A percentile compares a stretch with the other conserved stretches of the same genome.
These are phyloP conservation scores for Micrastur ruficollis DNA, from an alignment of 2,797 vertebrate species.

Conservation along the genomic window DNA sequence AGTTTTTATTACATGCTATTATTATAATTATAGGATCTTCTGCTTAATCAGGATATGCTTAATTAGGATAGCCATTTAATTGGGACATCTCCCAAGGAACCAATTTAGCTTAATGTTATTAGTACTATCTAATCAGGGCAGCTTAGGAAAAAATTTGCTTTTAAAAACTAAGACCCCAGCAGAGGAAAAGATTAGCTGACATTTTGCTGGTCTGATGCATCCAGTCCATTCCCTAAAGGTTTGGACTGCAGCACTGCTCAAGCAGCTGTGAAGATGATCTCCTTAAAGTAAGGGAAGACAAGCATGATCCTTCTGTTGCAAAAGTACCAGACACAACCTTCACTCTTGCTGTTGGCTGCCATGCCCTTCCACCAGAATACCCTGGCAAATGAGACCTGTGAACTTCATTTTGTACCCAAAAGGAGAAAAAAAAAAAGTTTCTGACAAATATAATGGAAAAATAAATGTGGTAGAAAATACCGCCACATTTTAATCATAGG, in stretches of 20 bases:
- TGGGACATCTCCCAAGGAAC: conserved; percentile 67
- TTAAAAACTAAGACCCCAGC: neutral
- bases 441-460: neutral
- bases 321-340: neutral
- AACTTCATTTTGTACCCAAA: neutral
- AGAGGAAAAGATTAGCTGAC: neutral
- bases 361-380: neutral
- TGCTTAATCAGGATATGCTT: conserved; percentile 68
- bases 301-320: neutral
- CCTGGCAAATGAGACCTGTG: neutral
- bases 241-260: neutral
- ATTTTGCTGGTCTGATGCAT: neutral
- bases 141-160: neutral
- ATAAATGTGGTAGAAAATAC: neutral
- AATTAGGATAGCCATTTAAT: conserved; percentile 68
- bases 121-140: conserved; percentile 55
- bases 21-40: conserved; percentile 62
- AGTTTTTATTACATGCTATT: conserved; percentile 58
- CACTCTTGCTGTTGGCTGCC: neutral
- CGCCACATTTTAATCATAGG: neutral
- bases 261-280: neutral
- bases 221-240: neutral
- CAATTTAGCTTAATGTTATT: conserved; percentile 49
- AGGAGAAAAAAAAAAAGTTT: neutral
- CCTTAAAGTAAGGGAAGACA: neutral